Evolutionary conservation across 2,888 invertebrate genomes (phyloP).

Genomic region (Caenorhabditis doughertyi): DNA sequence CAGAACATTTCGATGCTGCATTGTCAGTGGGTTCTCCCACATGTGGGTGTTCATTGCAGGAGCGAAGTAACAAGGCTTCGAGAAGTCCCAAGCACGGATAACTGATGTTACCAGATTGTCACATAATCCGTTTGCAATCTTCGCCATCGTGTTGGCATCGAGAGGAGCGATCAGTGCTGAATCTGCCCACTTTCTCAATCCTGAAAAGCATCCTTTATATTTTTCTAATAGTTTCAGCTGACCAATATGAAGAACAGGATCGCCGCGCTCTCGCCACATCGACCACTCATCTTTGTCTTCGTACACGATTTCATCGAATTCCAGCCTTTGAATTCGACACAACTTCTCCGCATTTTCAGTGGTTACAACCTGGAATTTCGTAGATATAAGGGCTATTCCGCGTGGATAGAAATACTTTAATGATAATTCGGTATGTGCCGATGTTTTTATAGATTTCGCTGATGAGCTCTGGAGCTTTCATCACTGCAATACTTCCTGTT

Average conservation of each 20-base stretch:
- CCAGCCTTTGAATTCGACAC: conserved; percentile 84
- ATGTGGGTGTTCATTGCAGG: conserved; percentile 99
- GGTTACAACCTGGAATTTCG: conserved; percentile 88
- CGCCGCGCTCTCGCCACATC: conserved; percentile 91
- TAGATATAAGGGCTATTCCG: neutral
- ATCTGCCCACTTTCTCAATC: conserved; percentile 96
- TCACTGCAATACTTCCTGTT: conserved; percentile 96
- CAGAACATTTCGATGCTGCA: conserved; percentile 87
- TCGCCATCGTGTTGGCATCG: conserved; percentile 96
- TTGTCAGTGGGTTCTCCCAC: conserved; percentile 88
- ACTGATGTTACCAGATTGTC: conserved; percentile 90
- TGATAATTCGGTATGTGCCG: conserved; percentile 83
- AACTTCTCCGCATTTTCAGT: conserved; percentile 93
- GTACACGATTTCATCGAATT: conserved; percentile 76
- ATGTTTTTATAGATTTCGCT: conserved; percentile 85
- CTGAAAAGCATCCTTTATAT: conserved; percentile 83
- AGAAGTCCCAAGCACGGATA: conserved; percentile 91
- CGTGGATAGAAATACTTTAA: conserved; percentile 73
- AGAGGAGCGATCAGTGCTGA: conserved; percentile 93
- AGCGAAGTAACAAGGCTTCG: conserved; percentile 91
- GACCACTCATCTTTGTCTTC: conserved; percentile 89
- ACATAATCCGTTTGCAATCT: conserved; percentile 91
- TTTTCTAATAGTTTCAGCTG: too few relatives aligned
- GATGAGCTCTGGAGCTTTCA: conserved; percentile 90
- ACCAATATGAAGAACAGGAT: conserved; percentile 90